These are phyloP conservation scores for Eulimnadia texana DNA, from an alignment of 1,140 invertebrate species.

Conservation along the genomic window DNA sequence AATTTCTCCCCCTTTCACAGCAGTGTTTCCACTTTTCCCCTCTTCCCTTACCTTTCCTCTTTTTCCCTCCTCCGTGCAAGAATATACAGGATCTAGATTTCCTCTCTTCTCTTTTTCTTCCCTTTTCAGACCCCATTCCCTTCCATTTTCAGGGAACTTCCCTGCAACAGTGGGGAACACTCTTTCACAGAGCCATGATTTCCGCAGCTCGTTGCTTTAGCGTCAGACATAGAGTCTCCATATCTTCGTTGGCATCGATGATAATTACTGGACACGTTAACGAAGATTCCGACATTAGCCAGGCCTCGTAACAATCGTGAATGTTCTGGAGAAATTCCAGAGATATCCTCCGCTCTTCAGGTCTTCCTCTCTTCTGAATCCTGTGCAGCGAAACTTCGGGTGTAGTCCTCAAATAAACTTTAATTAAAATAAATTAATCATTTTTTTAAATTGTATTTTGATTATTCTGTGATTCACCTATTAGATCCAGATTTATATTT, in stretches of 20 bases:
- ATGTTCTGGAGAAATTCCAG: slow-evolving; percentile 58
- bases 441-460: slow-evolving; percentile 19
- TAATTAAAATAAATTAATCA: slow-evolving; percentile 26
- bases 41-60: too few relatives aligned
- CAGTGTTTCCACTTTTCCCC: too few relatives aligned
- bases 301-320: slow-evolving; percentile 69
- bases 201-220: not conserved
- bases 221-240: not conserved
- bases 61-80: too few relatives aligned
- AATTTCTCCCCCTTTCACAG: too few relatives aligned
- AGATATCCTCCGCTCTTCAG: slow-evolving; percentile 59
- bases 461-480: too few relatives aligned
- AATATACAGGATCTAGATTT: too few relatives aligned
- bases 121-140: too few relatives aligned
- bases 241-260: not conserved
- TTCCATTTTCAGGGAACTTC: too few relatives aligned
- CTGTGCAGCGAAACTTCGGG: slow-evolving; percentile 66
- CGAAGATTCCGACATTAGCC: slow-evolving; percentile 36
- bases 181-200: not conserved
- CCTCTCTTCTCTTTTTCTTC: too few relatives aligned
- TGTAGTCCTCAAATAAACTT: slow-evolving; percentile 73
- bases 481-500: slow-evolving; percentile 64
- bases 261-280: not conserved
- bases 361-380: slow-evolving; percentile 54
- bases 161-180: too few relatives aligned